Conservation (phyloP, 1,140 invertebrate genomes). For the Lucilia sericata region DNA sequence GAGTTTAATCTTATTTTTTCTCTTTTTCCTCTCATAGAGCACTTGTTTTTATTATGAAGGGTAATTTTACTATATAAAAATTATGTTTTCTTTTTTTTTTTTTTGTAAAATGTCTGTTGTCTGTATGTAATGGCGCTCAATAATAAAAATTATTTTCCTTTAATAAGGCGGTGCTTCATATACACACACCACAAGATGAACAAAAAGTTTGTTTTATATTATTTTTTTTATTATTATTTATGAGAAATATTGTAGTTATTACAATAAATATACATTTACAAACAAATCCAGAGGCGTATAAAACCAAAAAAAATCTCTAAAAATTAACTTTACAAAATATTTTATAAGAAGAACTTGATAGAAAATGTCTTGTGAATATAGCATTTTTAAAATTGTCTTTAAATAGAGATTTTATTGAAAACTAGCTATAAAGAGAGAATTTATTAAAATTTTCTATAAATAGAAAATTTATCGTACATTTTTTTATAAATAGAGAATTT, state of each 20-base stretch:
- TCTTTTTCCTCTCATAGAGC: neutral
- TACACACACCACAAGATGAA: constrained; percentile 24
- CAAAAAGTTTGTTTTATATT: neutral
- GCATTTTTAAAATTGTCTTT: too few species aligned
- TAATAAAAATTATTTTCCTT: constrained; percentile 46
- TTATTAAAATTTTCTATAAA: too few species aligned
- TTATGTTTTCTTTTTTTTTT: neutral
- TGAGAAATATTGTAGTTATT: neutral
- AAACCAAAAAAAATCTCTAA: too few species aligned
- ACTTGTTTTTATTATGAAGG: neutral
- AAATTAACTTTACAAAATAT: too few species aligned
- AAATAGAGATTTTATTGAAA: too few species aligned
- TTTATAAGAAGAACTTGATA: too few species aligned
- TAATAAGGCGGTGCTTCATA: constrained; percentile 45
- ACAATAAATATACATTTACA: too few species aligned
- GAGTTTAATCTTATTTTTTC: neutral
- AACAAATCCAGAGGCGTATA: too few species aligned
- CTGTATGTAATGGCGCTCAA: constrained; percentile 38
- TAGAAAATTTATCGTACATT: too few species aligned
- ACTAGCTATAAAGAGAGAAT: too few species aligned
- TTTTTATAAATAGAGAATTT: too few species aligned
- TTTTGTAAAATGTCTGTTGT: neutral
- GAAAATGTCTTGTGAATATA: too few species aligned
- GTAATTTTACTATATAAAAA: neutral
- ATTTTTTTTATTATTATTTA: neutral